Evolutionary conservation across 2,888 invertebrate species (phyloP).

Genomic region (Acrocera orbiculus): DNA sequence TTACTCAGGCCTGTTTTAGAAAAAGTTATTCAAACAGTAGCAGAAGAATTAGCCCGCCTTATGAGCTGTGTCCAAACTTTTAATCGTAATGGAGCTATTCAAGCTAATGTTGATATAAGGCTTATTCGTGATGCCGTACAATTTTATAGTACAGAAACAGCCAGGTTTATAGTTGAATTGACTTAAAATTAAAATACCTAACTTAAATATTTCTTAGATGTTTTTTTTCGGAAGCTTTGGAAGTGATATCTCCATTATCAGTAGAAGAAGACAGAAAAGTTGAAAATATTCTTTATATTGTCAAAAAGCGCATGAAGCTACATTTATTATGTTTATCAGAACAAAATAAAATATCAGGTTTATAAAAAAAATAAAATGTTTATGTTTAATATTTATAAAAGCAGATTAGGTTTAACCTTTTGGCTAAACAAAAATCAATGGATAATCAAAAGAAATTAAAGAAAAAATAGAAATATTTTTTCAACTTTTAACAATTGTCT

Average conservation of each 20-base stretch:
- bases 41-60: constrained; percentile 78
- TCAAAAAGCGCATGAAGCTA: constrained; percentile 47
- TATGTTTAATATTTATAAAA: too few species aligned
- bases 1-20: constrained; percentile 54
- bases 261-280: constrained; percentile 42
- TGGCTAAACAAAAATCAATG: too few species aligned
- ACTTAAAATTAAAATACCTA: neutral
- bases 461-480: too few species aligned
- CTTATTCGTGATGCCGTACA: constrained; percentile 47
- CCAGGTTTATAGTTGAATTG: constrained; percentile 35
- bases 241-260: constrained; percentile 49
- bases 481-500: too few species aligned
- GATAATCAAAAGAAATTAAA: too few species aligned
- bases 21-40: constrained; percentile 76
- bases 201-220: constrained; percentile 34
- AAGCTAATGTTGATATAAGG: constrained; percentile 61
- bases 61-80: constrained; percentile 61
- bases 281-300: constrained; percentile 42
- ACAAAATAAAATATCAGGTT: too few species aligned
- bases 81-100: constrained; percentile 50
- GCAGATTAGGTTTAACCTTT: too few species aligned
- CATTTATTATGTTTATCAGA: constrained; percentile 44
- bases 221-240: constrained; percentile 66
- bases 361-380: too few species aligned
- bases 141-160: constrained; percentile 44